These are phyloP conservation scores for Chaetodon trifascialis DNA, from an alignment of 2,113 vertebrate species.

Conservation along the genomic window DNA sequence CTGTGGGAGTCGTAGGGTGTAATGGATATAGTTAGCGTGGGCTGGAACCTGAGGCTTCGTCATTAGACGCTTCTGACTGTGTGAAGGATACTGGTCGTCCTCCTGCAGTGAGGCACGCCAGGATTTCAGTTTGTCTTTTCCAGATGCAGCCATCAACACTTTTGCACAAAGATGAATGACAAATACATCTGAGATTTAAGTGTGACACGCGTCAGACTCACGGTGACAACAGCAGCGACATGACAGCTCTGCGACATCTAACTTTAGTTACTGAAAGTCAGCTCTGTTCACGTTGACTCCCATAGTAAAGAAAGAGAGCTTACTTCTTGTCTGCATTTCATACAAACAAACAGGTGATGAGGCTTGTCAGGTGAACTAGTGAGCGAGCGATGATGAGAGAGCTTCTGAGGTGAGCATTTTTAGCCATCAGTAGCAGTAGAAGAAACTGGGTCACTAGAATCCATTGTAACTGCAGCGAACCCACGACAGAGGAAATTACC, in stretches of 20 bases:
- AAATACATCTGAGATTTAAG: background rate
- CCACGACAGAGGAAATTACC: background rate
- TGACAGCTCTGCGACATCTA: background rate
- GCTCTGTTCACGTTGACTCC: background rate
- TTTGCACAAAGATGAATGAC: background rate
- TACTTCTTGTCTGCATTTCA: background rate
- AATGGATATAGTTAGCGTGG: background rate
- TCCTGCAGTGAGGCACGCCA: background rate
- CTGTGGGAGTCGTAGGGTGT: background rate
- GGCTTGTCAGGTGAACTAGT: background rate
- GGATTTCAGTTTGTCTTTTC: background rate
- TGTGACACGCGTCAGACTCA: background rate
- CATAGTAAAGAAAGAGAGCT: background rate
- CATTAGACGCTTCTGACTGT: too few species aligned
- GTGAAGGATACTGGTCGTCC: background rate
- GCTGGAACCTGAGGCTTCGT: background rate
- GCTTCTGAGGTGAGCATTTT: slow-evolving; percentile 1
- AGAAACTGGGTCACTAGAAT: slow-evolving; percentile 7
- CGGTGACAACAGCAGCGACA: background rate
- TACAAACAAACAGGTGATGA: background rate
- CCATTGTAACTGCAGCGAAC: background rate
- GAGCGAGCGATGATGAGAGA: background rate
- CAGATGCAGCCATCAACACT: background rate
- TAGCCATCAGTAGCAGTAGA: too few species aligned
- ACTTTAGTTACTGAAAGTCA: background rate